Evolutionary conservation across 2,113 vertebrate genomes (phyloP).

Genomic region (Myrmophylax atrothorax): DNA sequence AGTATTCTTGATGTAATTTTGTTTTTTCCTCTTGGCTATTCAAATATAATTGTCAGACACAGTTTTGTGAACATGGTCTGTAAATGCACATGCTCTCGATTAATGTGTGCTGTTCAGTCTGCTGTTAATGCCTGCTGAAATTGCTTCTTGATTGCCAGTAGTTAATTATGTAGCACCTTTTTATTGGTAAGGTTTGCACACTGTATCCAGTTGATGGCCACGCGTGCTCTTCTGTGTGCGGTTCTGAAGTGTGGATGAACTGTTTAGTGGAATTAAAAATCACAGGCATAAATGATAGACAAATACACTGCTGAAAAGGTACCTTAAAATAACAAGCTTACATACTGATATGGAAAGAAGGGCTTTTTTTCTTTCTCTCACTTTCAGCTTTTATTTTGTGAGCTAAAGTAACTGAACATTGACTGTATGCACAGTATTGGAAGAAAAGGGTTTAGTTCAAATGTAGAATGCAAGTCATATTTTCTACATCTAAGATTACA

Average conservation of each 20-base stretch:
- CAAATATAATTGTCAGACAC: not conserved
- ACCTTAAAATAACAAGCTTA: not conserved
- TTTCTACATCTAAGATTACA: not conserved
- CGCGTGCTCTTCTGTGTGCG: not conserved
- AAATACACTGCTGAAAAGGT: not conserved
- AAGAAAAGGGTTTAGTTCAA: not conserved
- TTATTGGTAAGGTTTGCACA: not conserved
- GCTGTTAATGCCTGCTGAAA: not conserved
- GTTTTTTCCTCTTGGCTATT: not conserved
- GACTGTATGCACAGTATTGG: not conserved
- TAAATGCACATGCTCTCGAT: not conserved
- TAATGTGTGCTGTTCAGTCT: not conserved
- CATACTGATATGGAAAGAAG: not conserved
- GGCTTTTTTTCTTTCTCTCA: not conserved
- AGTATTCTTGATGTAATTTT: not conserved
- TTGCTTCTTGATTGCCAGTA: not conserved
- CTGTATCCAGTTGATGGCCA: not conserved
- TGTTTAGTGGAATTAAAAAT: not conserved
- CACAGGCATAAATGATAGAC: not conserved
- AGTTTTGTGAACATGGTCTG: not conserved
- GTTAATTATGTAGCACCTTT: not conserved
- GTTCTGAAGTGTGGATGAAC: fast-evolving
- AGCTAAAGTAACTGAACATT: not conserved
- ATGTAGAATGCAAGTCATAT: not conserved
- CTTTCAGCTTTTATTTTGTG: not conserved